A percentile compares a stretch with the other conserved stretches of the same genome.
Evolutionary conservation across 2,888 invertebrate genomes (phyloP).

Genomic region (Drosophila emarginata): DNA sequence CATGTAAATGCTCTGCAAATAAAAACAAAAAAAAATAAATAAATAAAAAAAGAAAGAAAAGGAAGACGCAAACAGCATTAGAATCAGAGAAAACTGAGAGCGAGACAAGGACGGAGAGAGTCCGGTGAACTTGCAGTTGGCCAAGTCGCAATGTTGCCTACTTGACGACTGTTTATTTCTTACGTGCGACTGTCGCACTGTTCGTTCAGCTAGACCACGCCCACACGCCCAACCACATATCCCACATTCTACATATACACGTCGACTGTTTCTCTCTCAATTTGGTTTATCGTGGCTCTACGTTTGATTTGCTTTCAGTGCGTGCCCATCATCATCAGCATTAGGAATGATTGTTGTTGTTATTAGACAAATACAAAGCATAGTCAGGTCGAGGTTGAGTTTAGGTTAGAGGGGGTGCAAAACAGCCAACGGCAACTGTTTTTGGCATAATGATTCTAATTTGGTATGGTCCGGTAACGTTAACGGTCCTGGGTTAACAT

Average conservation of each 20-base stretch:
- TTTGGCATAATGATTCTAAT: conserved; percentile 71
- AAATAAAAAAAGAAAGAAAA: neutral
- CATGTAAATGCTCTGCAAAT: conserved; percentile 71
- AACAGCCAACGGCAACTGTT: conserved; percentile 44
- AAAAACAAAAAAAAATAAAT: conserved; percentile 29
- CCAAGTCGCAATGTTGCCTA: conserved; percentile 52
- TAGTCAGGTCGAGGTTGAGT: neutral
- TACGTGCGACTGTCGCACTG: conserved; percentile 41
- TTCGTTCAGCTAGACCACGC: conserved; percentile 8
- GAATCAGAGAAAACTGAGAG: conserved; percentile 12
- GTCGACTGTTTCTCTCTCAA: conserved; percentile 48
- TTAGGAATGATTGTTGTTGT: conserved; percentile 59
- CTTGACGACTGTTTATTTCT: conserved; percentile 63
- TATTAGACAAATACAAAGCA: conserved; percentile 54
- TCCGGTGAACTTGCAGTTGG: conserved; percentile 38
- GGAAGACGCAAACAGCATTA: conserved; percentile 9
- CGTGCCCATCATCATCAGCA: conserved; percentile 78
- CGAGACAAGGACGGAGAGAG: neutral
- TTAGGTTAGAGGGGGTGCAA: conserved; percentile 13
- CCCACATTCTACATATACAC: conserved; percentile 11
- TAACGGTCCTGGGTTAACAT: conserved; percentile 28
- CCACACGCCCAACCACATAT: conserved; percentile 26
- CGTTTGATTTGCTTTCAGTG: conserved; percentile 68
- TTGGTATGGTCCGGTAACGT: conserved; percentile 45
- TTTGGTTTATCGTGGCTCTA: conserved; percentile 50